Evolutionary conservation across 2,797 vertebrate species (phyloP).

Genomic region (Bucorvus abyssinicus): DNA sequence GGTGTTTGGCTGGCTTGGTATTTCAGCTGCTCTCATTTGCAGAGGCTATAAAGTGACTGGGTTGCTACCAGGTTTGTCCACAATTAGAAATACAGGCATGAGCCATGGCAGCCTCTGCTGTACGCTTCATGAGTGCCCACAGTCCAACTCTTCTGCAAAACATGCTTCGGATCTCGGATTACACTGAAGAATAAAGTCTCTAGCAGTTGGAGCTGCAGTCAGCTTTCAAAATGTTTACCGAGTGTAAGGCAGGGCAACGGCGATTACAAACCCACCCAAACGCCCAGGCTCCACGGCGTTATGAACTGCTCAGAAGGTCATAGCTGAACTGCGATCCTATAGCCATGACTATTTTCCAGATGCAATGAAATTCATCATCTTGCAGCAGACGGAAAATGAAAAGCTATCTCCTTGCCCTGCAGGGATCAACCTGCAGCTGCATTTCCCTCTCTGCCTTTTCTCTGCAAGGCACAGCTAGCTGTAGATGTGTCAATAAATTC

Average conservation of each 20-base stretch:
- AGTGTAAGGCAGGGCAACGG: background rate
- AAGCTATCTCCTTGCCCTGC: conserved; percentile 43
- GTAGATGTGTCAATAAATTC: background rate
- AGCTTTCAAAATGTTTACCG: conserved; percentile 7
- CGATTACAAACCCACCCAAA: background rate
- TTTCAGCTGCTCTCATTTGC: background rate
- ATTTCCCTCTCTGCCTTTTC: background rate
- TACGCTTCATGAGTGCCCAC: background rate
- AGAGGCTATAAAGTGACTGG: background rate
- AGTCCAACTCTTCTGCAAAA: background rate
- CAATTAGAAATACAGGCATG: background rate
- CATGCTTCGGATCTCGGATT: background rate
- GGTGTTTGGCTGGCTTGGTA: background rate
- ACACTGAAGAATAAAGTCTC: background rate
- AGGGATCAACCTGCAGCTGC: conserved; percentile 53
- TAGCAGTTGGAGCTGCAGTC: background rate
- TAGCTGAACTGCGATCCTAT: background rate
- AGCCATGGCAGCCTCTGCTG: background rate
- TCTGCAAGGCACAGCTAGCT: conserved; percentile 8
- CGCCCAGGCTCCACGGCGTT: accelerated
- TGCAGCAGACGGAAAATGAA: background rate
- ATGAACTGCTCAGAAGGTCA: background rate
- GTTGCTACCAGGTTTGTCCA: background rate
- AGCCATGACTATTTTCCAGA: conserved; percentile 41
- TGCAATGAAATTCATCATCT: conserved; percentile 47